These are phyloP conservation scores for Octonoba sinensis DNA, from an alignment of 2,888 invertebrate species.

Conservation along the genomic window DNA sequence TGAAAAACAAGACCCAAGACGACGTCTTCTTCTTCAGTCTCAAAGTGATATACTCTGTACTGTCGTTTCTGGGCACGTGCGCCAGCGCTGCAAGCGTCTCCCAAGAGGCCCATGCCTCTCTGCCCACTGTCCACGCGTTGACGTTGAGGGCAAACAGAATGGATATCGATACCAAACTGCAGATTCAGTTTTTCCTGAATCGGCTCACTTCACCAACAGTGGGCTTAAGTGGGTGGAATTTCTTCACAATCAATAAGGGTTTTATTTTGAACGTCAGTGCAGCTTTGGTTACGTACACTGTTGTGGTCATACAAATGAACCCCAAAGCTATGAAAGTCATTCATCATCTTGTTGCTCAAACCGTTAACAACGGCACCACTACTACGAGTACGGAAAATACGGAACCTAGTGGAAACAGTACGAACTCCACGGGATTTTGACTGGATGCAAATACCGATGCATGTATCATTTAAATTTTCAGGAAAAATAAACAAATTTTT, in stretches of 20 bases:
- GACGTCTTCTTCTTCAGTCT: constrained; percentile 65
- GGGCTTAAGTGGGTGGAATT: constrained; percentile 66
- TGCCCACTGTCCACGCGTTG: constrained; percentile 60
- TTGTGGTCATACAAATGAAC: constrained; percentile 67
- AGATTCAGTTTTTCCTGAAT: constrained; percentile 56
- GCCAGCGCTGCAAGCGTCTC: constrained; percentile 62
- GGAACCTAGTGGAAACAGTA: constrained; percentile 40
- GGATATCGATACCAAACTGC: constrained; percentile 63
- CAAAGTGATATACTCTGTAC: constrained; percentile 63
- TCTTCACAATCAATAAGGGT: constrained; percentile 66
- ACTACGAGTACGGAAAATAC: constrained; percentile 26
- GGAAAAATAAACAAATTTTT: neutral
- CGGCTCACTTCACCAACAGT: constrained; percentile 59
- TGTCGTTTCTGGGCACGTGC: constrained; percentile 64
- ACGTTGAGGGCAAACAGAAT: constrained; percentile 60
- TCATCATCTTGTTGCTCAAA: constrained; percentile 63
- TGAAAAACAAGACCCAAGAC: constrained; percentile 63
- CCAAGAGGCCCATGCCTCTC: constrained; percentile 61
- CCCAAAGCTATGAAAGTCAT: constrained; percentile 65
- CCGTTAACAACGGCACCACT: constrained; percentile 52
- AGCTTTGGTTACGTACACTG: constrained; percentile 66
- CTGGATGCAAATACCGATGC: neutral
- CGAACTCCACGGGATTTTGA: constrained; percentile 43
- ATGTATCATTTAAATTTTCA: neutral
- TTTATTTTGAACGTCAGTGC: constrained; percentile 66